Evolutionary conservation across 2,888 invertebrate species (phyloP), one percentile per base, ranked within the genome.

Genomic region (Agrotis puta): DNA sequence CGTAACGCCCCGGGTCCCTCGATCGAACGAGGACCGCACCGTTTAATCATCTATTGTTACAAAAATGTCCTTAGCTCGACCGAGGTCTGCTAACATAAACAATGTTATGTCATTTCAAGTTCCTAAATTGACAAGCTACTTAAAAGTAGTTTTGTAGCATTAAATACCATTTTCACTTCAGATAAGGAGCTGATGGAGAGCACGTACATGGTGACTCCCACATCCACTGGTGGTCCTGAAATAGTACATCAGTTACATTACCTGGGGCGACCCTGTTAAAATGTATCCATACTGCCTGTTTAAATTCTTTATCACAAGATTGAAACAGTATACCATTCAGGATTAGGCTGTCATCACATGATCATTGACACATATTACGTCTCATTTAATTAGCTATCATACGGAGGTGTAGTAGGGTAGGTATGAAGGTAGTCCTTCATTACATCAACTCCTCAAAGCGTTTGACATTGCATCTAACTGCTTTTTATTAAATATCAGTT

Each of bases 131-230:
- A 89, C 85, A 83, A 87, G 91, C 91, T 92, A 93, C 88, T 61
- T 89, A 89, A 89, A 88, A 92, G 85, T 88, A 91, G 88, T 88
- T 91, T 90, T 87, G 81, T 85, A 87, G 82, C 76, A 88, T 91
- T 90, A 91, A 85, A 96, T 97, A 98, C 98, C 98, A 98, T 98
- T 97, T 97, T 97, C 91, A 98, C 98, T 97, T 98, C 98, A 92
- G 98, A 98, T 92, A 98, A 97, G 90, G 98, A 97, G 95, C 97
- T 97, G 96, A 98, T 98, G 93, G 97, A 97, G 90, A 98, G 97
- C 94, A 98, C 98, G 97, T 98, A 98, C 97, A 98, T 97, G 94
- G 98, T 98, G 92, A 98, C 97, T 89, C 98, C 97, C 88, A 98
- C 98, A 92, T 97, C 97, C 92, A 98, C 98, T 63, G 98, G 97